Percentiles rank a stretch among this genome's conserved stretches.
phyloP scores from a whole-genome alignment of 2,888 invertebrate species.

The Thymelicus sylvestris region DNA sequence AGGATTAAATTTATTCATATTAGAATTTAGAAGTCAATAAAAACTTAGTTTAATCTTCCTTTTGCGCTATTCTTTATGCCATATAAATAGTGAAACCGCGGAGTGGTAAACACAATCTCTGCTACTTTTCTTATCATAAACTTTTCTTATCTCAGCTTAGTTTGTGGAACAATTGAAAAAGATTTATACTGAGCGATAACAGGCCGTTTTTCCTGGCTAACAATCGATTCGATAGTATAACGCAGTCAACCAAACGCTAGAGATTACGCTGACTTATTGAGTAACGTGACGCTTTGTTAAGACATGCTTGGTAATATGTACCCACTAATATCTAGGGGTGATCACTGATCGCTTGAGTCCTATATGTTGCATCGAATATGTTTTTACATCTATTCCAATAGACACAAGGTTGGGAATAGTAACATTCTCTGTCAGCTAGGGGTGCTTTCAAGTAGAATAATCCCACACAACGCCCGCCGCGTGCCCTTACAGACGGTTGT shows the following conservation, averaged over 20 bases:
- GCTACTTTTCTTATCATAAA: constrained; percentile 17
- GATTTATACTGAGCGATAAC: constrained; percentile 42
- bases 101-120: not conserved
- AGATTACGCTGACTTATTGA: constrained; percentile 72
- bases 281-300: constrained; percentile 71
- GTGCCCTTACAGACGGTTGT: constrained; percentile 64
- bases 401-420: constrained; percentile 39
- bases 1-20: too few species aligned
- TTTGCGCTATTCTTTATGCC: too few species aligned
- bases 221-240: constrained; percentile 38
- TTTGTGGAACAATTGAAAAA: constrained; percentile 37
- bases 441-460: constrained; percentile 79
- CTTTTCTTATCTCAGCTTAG: constrained; percentile 27
- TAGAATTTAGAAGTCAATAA: too few species aligned
- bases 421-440: constrained; percentile 50
- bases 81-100: too few species aligned
- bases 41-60: too few species aligned
- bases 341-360: constrained; percentile 60
- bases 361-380: constrained; percentile 50
- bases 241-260: constrained; percentile 54
- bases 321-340: constrained; percentile 69
- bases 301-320: constrained; percentile 70
- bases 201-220: constrained; percentile 33
- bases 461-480: constrained; percentile 70
- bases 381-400: constrained; percentile 40